Conservation (phyloP, 30 jellyfish, hydroid and myxozoan genomes). For the Morbakka virulenta region DNA sequence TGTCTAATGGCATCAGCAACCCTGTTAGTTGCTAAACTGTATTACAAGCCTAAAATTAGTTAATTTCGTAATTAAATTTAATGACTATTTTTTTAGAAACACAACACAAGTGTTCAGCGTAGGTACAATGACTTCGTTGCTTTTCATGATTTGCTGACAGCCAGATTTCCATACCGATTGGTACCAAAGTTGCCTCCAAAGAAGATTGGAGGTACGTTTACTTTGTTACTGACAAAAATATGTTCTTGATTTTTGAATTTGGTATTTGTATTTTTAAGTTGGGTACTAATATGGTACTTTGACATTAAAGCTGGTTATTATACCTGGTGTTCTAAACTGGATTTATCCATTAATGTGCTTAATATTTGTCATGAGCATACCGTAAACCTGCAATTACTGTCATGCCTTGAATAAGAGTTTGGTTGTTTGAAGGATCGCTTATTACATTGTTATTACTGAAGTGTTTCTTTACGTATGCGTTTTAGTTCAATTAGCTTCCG, state of each 20-base stretch:
- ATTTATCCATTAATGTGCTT: too few species aligned
- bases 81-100: conserved; percentile 39
- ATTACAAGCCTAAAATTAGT: too few species aligned
- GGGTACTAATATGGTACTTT: background rate
- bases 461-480: too few species aligned
- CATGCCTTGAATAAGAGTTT: too few species aligned
- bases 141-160: conserved; percentile 78
- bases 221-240: background rate
- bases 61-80: too few species aligned
- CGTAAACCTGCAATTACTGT: too few species aligned
- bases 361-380: too few species aligned
- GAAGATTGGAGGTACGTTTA: conserved; percentile 81
- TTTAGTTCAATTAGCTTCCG: too few species aligned
- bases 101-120: conserved; percentile 90
- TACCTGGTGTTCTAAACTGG: background rate
- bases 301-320: background rate
- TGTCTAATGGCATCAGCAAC: too few species aligned
- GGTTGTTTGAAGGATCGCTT: too few species aligned
- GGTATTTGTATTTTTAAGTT: background rate
- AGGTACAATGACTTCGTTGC: conserved; percentile 90
- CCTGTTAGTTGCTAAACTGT: too few species aligned
- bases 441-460: too few species aligned
- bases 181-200: conserved; percentile 92
- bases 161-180: conserved; percentile 80
- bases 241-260: background rate